Evolutionary conservation across 2,113 vertebrate species (phyloP).

Genomic region (Chloebia gouldiae): DNA sequence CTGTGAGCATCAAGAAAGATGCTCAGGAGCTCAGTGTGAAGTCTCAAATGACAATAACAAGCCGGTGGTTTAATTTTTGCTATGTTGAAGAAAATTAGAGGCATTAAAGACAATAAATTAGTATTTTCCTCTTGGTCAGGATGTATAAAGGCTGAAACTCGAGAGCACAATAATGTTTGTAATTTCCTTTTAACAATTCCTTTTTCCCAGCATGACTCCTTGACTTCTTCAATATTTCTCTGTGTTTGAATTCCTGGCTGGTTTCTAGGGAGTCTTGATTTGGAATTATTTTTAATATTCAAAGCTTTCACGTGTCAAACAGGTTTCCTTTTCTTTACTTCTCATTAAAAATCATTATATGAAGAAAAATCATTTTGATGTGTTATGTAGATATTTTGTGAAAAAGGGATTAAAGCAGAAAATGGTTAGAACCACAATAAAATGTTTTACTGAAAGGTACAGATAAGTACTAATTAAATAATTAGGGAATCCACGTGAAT

Average conservation of each 20-base stretch:
- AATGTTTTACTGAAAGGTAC: background rate
- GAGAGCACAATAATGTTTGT: background rate
- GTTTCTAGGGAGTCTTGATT: background rate
- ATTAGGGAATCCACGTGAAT: background rate
- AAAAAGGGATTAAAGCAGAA: background rate
- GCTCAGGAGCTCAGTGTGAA: background rate
- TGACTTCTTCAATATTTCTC: background rate
- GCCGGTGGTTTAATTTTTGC: background rate
- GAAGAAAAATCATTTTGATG: background rate
- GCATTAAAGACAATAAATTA: background rate
- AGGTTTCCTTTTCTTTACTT: background rate
- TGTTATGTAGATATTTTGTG: background rate
- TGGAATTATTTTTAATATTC: background rate
- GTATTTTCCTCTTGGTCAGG: background rate
- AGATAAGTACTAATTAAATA: background rate
- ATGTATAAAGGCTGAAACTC: background rate
- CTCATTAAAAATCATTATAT: background rate
- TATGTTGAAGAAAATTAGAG: background rate
- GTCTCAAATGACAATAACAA: background rate
- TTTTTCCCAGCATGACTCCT: background rate
- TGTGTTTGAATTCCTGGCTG: background rate
- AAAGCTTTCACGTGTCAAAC: background rate
- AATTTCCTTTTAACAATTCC: background rate
- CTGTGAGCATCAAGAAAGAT: background rate
- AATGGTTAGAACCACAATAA: background rate